These are phyloP conservation scores for Sisor rabdophorus DNA, from an alignment of 2,113 vertebrate genomes.

Conservation along the genomic window DNA sequence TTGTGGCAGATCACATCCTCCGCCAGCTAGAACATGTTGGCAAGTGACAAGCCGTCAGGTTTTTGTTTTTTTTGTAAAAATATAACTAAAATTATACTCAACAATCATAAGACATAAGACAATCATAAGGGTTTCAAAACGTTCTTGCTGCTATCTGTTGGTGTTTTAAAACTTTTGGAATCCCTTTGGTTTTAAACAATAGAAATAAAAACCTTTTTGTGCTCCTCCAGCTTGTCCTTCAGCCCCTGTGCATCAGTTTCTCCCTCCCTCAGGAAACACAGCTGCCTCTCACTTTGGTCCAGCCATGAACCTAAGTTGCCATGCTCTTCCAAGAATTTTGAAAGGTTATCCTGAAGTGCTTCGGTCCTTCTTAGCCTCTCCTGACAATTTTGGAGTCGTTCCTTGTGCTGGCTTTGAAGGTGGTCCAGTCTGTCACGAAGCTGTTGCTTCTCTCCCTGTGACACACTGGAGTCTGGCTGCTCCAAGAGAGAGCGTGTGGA, in stretches of 20 bases:
- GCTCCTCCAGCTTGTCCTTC: conserved; percentile 65
- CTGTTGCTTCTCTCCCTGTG: conserved; percentile 67
- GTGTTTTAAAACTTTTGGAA: too few species aligned
- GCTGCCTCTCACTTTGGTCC: conserved; percentile 77
- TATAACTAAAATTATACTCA: background rate
- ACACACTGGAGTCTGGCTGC: conserved; percentile 74
- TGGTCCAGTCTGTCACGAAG: conserved; percentile 72
- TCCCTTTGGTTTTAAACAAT: too few species aligned
- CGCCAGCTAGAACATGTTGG: conserved; percentile 65
- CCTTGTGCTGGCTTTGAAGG: conserved; percentile 75
- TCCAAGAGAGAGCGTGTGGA: conserved; percentile 81
- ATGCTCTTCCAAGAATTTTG: conserved; percentile 87
- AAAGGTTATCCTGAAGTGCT: conserved; percentile 80
- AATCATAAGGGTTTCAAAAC: too few species aligned
- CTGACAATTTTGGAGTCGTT: conserved; percentile 74
- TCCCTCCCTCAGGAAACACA: conserved; percentile 71
- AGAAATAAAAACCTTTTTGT: conserved; percentile 66
- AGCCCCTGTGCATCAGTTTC: conserved; percentile 67
- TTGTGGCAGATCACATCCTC: conserved; percentile 98
- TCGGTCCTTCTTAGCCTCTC: conserved; percentile 76
- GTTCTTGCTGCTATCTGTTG: too few species aligned
- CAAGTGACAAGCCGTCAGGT: background rate
- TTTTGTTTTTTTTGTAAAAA: background rate
- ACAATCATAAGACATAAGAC: background rate
- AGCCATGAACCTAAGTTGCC: conserved; percentile 81